A percentile compares a stretch with the other conserved stretches of the same genome.
These are phyloP conservation scores for Taenioides sp. DNA, from an alignment of 2,797 vertebrate genomes.

Conservation along the genomic window DNA sequence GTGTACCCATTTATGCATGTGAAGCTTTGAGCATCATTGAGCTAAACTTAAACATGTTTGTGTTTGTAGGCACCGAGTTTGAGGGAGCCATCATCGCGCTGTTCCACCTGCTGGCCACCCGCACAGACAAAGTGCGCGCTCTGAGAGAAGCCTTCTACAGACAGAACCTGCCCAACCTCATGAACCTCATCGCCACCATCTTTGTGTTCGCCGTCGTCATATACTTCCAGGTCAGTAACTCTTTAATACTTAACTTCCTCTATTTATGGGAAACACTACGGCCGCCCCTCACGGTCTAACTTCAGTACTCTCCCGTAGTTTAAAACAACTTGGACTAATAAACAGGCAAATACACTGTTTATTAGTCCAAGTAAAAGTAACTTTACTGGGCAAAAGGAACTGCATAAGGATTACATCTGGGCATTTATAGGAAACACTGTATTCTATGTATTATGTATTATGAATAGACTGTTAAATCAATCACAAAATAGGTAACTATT, in stretches of 20 bases:
- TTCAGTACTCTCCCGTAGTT: too few species aligned
- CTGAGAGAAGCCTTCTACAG: constrained; percentile 97
- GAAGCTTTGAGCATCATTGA: background rate
- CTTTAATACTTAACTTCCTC: background rate
- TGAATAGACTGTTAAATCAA: too few species aligned
- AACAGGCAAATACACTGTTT: too few species aligned
- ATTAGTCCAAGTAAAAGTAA: too few species aligned
- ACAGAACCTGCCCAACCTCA: constrained; percentile 98
- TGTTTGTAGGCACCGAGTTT: constrained; percentile 89
- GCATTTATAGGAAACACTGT: too few species aligned
- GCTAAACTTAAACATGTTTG: background rate
- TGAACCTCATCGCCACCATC: constrained; percentile 97
- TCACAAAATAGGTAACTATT: too few species aligned
- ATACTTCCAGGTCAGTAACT: constrained; percentile 91
- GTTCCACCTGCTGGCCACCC: constrained; percentile 95
- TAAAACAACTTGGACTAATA: too few species aligned
- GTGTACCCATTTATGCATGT: background rate
- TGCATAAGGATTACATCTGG: too few species aligned
- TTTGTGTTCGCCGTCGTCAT: constrained; percentile 98
- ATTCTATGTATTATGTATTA: too few species aligned
- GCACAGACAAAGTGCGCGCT: constrained; percentile 96
- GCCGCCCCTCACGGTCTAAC: too few species aligned
- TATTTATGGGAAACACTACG: too few species aligned
- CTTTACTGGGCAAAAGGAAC: too few species aligned
- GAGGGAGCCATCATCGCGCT: constrained; percentile 97